phyloP scores from a whole-genome alignment of 35 echinoderm and acorn worm species.

The Stichopus chloronotus region DNA sequence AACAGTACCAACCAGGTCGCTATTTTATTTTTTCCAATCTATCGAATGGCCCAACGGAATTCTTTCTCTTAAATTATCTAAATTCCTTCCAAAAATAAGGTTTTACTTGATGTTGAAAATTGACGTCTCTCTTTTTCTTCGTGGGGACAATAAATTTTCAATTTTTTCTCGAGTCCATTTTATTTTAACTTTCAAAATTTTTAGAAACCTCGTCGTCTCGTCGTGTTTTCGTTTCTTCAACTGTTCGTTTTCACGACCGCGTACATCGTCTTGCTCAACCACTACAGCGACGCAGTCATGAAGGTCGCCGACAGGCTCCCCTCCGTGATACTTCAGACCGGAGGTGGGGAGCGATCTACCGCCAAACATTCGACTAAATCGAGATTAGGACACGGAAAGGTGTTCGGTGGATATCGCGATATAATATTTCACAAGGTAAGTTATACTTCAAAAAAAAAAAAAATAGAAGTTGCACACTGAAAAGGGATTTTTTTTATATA shows the following conservation, averaged over 20 bases:
- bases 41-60: not conserved
- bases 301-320: constrained; percentile 49
- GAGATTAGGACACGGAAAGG: constrained; percentile 29
- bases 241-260: constrained; percentile 44
- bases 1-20: too few species aligned
- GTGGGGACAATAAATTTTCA: not conserved
- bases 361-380: not conserved
- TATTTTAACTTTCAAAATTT: not conserved
- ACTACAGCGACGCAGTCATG: constrained; percentile 42
- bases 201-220: constrained; percentile 27
- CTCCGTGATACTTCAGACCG: not conserved
- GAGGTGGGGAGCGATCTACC: not conserved
- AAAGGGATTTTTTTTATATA: not conserved
- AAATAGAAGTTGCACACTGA: not conserved
- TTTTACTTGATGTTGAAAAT: not conserved
- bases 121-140: not conserved
- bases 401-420: constrained; percentile 34
- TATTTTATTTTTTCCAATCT: not conserved
- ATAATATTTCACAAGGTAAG: constrained; percentile 46
- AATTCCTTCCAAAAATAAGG: not conserved
- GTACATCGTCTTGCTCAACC: constrained; percentile 46
- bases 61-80: too few species aligned
- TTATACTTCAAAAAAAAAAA: not conserved
- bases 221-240: constrained; percentile 39
- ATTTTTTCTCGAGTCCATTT: not conserved